phyloP scores from a whole-genome alignment of 2,797 vertebrate species.

The Tolypeutes matacus region DNA sequence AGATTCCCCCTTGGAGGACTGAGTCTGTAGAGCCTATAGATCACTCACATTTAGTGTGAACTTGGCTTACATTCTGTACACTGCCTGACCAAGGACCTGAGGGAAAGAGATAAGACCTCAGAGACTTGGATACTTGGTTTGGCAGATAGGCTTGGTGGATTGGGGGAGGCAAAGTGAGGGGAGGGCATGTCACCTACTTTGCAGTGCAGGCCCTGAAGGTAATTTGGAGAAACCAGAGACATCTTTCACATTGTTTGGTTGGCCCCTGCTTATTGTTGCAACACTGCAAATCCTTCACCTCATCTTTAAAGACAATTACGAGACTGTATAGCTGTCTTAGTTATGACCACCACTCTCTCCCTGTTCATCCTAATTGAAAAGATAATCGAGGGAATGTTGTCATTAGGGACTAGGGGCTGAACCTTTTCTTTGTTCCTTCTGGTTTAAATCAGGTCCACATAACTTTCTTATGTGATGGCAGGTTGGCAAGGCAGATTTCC shows the following conservation, averaged over 20 bases:
- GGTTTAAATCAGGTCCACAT: conserved; percentile 20
- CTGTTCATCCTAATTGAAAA: conserved; percentile 8
- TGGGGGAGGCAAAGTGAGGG: not conserved
- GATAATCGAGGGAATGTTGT: not conserved
- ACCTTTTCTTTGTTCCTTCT: conserved; percentile 22
- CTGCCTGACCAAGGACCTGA: not conserved
- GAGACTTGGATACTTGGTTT: not conserved
- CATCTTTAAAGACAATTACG: not conserved
- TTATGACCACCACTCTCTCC: not conserved
- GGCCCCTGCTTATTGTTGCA: not conserved
- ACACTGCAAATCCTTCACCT: not conserved
- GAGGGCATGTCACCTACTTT: not conserved
- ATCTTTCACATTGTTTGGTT: conserved; percentile 34
- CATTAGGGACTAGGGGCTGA: not conserved
- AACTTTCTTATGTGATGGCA: conserved; percentile 54
- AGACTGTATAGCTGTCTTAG: not conserved
- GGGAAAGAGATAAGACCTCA: not conserved
- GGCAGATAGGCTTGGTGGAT: not conserved
- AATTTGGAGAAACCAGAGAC: not conserved
- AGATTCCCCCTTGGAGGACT: not conserved
- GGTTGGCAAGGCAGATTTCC: conserved; percentile 77
- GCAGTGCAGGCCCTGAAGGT: not conserved
- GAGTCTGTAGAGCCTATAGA: not conserved
- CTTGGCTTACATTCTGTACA: not conserved
- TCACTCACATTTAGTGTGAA: not conserved